Conservation (phyloP, 2,113 vertebrate species). For the Formicarius rufipectus region DNA sequence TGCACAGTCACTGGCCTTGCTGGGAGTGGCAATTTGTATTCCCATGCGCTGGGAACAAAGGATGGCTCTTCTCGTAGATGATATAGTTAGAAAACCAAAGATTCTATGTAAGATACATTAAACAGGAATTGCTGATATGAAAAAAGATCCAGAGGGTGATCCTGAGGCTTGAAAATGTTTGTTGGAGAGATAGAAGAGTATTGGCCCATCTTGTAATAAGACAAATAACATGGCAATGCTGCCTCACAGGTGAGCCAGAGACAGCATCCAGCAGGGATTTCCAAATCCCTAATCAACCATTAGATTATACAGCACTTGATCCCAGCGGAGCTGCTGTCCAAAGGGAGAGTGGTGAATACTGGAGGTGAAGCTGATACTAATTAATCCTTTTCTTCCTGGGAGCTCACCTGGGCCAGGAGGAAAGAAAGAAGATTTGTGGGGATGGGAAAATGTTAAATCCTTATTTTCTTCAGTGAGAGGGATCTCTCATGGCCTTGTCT, state of each 20-base stretch:
- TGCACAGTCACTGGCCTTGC: neutral
- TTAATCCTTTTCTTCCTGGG: neutral
- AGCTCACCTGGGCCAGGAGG: neutral
- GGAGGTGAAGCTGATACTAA: neutral
- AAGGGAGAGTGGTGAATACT: neutral
- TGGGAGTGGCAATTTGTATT: neutral
- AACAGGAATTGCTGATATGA: neutral
- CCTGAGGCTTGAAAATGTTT: neutral
- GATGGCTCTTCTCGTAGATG: neutral
- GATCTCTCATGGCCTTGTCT: neutral
- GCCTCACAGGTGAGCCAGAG: neutral
- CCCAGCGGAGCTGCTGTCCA: neutral
- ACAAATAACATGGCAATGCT: accelerated
- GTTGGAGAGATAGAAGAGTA: neutral
- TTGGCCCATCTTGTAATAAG: neutral
- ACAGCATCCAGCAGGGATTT: neutral
- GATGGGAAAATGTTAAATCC: accelerated
- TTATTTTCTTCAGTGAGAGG: neutral
- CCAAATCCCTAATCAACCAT: neutral
- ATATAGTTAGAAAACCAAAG: neutral
- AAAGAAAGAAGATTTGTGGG: neutral
- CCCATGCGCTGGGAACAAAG: neutral
- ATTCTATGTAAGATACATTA: neutral
- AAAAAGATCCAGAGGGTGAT: neutral
- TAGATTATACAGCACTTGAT: accelerated